phyloP scores from a whole-genome alignment of 2,888 invertebrate genomes.

The Rhyacophila evoluta region DNA sequence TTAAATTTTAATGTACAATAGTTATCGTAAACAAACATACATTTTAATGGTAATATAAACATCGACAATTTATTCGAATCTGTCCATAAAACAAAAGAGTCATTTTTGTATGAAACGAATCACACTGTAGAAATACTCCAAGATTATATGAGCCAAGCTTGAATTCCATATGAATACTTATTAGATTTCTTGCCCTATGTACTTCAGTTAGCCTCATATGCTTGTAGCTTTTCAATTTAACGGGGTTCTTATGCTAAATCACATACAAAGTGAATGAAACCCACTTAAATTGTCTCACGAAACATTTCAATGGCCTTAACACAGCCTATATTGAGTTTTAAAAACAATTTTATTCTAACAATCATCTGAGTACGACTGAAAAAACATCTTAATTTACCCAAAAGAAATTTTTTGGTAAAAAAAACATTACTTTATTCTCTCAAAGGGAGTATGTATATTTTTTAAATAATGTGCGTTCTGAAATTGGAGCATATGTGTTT shows the following conservation, averaged over 20 bases:
- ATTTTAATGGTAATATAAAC: too few relatives aligned
- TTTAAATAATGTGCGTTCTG: too few relatives aligned
- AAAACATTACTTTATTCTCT: too few relatives aligned
- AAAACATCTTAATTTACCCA: too few relatives aligned
- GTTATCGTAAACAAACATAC: too few relatives aligned
- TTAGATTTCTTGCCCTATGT: conserved; percentile 14
- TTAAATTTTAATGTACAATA: too few relatives aligned
- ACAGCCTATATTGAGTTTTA: neutral
- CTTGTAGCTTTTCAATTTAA: conserved; percentile 18
- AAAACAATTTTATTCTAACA: neutral
- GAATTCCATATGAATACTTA: conserved; percentile 11
- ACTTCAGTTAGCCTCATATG: neutral
- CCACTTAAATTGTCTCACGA: neutral
- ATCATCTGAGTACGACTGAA: too few relatives aligned
- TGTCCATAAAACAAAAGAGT: neutral
- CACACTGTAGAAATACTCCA: neutral
- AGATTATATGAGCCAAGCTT: neutral
- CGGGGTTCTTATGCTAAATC: conserved; percentile 22
- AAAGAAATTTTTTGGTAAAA: too few relatives aligned
- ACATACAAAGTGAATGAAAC: neutral
- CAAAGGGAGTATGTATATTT: too few relatives aligned
- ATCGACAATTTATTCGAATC: neutral
- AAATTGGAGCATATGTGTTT: too few relatives aligned
- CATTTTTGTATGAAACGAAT: neutral
- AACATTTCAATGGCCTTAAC: neutral